phyloP scores from a whole-genome alignment of 1,140 invertebrate genomes.

The Heliothis subflexa region DNA sequence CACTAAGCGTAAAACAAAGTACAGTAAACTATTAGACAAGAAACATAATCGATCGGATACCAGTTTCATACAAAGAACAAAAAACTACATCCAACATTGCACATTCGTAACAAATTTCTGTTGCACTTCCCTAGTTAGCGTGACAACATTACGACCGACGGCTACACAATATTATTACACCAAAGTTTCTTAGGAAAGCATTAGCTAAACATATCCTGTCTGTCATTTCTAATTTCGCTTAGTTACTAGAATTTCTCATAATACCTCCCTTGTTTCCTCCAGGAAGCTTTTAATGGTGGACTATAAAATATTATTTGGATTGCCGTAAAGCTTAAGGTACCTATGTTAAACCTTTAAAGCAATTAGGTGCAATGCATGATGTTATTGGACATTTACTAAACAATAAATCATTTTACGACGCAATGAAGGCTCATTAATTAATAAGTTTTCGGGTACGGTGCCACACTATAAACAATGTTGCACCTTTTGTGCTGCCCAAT shows the following conservation, averaged over 20 bases:
- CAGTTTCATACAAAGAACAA: no score
- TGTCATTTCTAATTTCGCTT: conserved; percentile 16
- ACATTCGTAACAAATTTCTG: not conserved
- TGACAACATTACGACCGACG: conserved; percentile 15
- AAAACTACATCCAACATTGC: not conserved
- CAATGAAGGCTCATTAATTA: no score
- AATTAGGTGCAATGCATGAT: no score
- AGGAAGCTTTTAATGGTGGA: conserved; percentile 1
- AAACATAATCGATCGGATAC: no score
- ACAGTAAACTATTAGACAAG: no score
- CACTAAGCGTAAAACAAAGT: no score
- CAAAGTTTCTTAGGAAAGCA: conserved; percentile 38
- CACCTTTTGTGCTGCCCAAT: no score
- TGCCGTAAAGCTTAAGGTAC: not conserved
- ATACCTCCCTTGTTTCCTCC: not conserved
- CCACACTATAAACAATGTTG: no score
- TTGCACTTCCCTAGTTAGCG: conserved; percentile 38
- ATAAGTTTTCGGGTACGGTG: no score
- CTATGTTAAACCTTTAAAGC: not conserved
- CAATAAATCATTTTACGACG: no score
- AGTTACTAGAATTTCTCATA: conserved; percentile 26
- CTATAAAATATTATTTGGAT: not conserved
- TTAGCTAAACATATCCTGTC: conserved; percentile 31
- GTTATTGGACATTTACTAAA: no score
- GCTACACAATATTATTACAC: not conserved